A percentile compares a stretch with the other conserved stretches of the same genome.
These are phyloP conservation scores for Cancer borealis DNA, from an alignment of 2,888 invertebrate species.

Conservation along the genomic window DNA sequence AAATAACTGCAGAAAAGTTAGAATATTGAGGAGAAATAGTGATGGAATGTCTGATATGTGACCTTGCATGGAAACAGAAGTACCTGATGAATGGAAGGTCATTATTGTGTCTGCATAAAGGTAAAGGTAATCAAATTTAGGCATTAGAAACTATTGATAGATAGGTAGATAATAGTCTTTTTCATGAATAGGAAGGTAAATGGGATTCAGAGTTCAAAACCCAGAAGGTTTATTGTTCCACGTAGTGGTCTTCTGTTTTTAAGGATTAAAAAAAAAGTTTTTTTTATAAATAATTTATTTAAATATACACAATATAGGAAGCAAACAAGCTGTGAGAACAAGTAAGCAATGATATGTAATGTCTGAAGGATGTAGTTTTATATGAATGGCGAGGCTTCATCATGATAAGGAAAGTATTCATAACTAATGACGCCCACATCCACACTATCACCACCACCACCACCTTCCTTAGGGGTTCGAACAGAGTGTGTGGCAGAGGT, in stretches of 20 bases:
- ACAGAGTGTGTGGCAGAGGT: neutral
- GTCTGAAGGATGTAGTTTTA: neutral
- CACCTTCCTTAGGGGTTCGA: neutral
- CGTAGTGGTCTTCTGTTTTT: neutral
- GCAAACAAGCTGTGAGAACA: neutral
- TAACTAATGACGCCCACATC: neutral
- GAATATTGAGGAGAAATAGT: too few species aligned
- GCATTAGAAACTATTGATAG: too few species aligned
- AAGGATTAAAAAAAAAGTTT: neutral
- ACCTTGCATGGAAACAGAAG: too few species aligned
- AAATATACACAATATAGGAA: neutral
- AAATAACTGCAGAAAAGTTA: too few species aligned
- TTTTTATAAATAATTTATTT: slow-evolving; percentile 4
- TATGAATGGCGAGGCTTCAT: neutral
- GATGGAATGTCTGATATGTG: too few species aligned
- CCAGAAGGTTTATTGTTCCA: neutral
- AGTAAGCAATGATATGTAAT: neutral
- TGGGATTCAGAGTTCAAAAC: neutral
- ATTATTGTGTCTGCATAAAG: too few species aligned
- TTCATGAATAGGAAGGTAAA: neutral
- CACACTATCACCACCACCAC: neutral
- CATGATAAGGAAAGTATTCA: neutral
- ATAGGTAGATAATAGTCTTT: neutral
- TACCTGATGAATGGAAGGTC: too few species aligned
- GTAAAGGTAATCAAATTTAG: too few species aligned